A percentile compares a stretch with the other conserved stretches of the same genome.
phyloP scores from a whole-genome alignment of 2,113 vertebrate genomes.

The Malurus alboscapulatus region DNA sequence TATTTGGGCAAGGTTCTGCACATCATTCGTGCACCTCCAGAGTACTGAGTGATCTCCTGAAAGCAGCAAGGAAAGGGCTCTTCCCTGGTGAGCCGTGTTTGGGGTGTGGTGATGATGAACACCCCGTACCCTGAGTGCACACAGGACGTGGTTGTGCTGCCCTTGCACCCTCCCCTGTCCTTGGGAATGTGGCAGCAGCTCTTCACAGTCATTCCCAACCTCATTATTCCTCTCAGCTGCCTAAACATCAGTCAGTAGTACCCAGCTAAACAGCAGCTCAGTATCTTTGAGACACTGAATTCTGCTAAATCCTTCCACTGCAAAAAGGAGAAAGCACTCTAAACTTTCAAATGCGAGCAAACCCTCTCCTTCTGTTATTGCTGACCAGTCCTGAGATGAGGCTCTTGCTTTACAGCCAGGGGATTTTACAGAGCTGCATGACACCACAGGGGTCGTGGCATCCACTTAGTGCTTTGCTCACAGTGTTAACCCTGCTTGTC shows the following conservation, averaged over 20 bases:
- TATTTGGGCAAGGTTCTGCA: background rate
- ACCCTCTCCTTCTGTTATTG: background rate
- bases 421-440: background rate
- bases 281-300: background rate
- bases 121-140: background rate
- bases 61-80: background rate
- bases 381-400: background rate
- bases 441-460: background rate
- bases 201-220: background rate
- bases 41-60: background rate
- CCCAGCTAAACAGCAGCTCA: background rate
- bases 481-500: background rate
- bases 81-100: background rate
- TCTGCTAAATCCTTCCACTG: background rate
- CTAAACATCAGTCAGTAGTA: background rate
- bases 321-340: background rate
- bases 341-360: background rate
- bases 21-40: background rate
- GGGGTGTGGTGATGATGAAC: background rate
- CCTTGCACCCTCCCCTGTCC: background rate
- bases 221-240: background rate
- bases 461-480: background rate
- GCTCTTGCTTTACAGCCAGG: background rate
- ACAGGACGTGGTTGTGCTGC: rapidly evolving
- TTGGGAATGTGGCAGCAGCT: background rate